A percentile compares a stretch with the other conserved stretches of the same genome.
Conservation (phyloP, 2,797 vertebrate species). For the Danio aesculapii region DNA sequence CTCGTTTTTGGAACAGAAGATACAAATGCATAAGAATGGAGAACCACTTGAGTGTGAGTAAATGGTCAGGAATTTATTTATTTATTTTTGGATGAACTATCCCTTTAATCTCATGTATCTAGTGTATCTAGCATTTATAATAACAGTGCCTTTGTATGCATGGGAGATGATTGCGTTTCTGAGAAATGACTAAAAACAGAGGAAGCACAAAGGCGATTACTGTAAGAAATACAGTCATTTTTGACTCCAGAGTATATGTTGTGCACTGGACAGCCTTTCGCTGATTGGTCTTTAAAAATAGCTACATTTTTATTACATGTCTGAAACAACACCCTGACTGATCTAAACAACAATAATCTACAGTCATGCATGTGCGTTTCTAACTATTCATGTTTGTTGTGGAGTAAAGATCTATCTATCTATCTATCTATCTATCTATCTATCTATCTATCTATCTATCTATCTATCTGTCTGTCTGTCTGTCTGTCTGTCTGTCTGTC, state of each 20-base stretch:
- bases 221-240: constrained; percentile 10
- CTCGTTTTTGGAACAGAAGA: too few species aligned
- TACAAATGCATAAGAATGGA: too few species aligned
- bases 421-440: too few species aligned
- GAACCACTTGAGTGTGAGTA: too few species aligned
- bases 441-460: too few species aligned
- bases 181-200: background rate
- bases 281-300: constrained; percentile 8
- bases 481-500: background rate
- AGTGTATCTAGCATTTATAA: background rate
- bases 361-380: background rate
- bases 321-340: constrained; percentile 1
- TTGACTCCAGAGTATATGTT: background rate
- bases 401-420: background rate
- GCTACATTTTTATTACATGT: background rate
- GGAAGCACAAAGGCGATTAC: background rate
- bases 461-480: too few species aligned
- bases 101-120: constrained; percentile 2
- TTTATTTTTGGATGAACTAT: too few species aligned
- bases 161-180: background rate
- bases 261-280: background rate
- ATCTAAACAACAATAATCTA: background rate
- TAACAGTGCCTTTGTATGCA: background rate
- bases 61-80: too few species aligned
- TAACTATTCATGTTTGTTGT: background rate